phyloP scores from a whole-genome alignment of 2,113 vertebrate genomes.

The Cebus imitator region DNA sequence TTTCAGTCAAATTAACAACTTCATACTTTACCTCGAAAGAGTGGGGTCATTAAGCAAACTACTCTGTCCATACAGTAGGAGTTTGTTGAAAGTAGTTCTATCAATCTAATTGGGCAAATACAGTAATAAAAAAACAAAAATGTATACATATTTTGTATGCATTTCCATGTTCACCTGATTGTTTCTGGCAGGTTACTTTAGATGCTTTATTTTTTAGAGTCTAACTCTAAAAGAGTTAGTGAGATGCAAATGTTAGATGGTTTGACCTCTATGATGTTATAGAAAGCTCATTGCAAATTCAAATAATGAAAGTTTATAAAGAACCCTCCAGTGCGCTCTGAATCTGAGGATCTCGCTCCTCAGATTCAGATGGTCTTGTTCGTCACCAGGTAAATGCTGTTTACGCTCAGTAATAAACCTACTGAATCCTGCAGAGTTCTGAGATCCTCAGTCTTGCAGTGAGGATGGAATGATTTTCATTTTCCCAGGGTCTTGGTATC shows the following conservation, averaged over 20 bases:
- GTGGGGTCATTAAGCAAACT: background rate
- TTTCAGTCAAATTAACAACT: background rate
- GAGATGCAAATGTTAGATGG: background rate
- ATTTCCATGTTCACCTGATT: background rate
- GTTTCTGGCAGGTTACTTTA: background rate
- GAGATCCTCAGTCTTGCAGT: background rate
- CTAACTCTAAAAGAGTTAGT: background rate
- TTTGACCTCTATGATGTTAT: background rate
- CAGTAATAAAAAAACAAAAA: background rate
- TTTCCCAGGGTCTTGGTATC: background rate
- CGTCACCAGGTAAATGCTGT: background rate
- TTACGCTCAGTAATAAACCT: background rate
- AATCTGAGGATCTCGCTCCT: background rate
- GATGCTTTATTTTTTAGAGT: background rate
- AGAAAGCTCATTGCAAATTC: background rate
- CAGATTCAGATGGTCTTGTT: background rate
- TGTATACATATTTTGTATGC: background rate
- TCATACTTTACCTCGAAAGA: background rate
- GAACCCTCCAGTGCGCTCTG: too few species aligned
- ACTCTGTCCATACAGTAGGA: background rate
- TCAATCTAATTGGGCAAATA: background rate
- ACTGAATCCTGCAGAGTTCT: background rate
- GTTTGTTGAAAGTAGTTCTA: background rate
- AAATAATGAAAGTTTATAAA: background rate
- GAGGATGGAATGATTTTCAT: background rate